A percentile compares a stretch with the other conserved stretches of the same genome.
These are phyloP conservation scores for Tetrapedia diversipes DNA, from an alignment of 2,888 invertebrate species.

Conservation along the genomic window DNA sequence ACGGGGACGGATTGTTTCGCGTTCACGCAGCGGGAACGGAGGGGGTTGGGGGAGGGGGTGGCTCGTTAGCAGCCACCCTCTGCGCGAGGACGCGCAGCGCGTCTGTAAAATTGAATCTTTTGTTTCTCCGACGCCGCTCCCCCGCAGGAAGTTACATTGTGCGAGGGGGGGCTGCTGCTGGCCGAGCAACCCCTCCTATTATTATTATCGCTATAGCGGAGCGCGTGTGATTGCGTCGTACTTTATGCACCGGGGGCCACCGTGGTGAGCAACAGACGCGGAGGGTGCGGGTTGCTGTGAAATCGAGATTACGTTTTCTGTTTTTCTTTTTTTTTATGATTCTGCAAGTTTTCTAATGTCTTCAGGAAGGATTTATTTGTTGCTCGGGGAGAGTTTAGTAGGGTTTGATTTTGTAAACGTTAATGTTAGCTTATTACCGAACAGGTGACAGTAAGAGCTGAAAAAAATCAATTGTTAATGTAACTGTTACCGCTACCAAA, in stretches of 20 bases:
- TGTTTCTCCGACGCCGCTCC: conserved; percentile 40
- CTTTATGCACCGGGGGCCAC: conserved; percentile 20
- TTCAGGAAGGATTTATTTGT: too few species aligned
- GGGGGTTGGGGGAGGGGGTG: too few species aligned
- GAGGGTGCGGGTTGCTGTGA: too few species aligned
- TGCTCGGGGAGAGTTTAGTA: too few species aligned
- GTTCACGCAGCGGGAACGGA: conserved; percentile 28
- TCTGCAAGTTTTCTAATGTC: too few species aligned
- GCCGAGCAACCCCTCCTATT: neutral
- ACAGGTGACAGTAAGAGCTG: too few species aligned
- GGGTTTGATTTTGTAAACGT: too few species aligned
- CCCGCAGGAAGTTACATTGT: conserved; percentile 38
- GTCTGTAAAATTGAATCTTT: conserved; percentile 63
- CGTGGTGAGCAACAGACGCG: neutral
- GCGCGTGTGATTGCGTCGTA: conserved; percentile 19
- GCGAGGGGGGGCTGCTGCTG: neutral
- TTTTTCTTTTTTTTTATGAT: too few species aligned
- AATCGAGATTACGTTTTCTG: conserved; percentile 19
- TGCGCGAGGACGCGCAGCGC: conserved; percentile 26
- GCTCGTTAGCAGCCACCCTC: conserved; percentile 57
- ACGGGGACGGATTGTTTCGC: conserved; percentile 31
- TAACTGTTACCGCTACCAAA: too few species aligned
- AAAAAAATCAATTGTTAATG: too few species aligned
- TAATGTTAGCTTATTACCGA: too few species aligned
- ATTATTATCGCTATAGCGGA: conserved; percentile 27